A percentile compares a stretch with the other conserved stretches of the same genome.
phyloP scores from a whole-genome alignment of 2,888 invertebrate species.

The Torymus auratus region DNA sequence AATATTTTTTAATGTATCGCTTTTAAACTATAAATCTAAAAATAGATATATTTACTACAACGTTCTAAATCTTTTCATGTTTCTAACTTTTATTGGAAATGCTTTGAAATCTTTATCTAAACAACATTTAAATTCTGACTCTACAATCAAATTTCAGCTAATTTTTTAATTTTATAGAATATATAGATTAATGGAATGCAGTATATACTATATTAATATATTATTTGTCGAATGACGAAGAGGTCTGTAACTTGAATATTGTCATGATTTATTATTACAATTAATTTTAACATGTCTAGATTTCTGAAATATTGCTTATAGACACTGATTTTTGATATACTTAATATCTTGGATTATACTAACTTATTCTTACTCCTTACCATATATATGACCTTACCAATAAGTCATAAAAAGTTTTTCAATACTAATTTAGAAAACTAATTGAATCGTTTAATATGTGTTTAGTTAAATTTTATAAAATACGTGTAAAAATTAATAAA shows the following conservation, averaged over 20 bases:
- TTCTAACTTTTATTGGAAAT: conserved; percentile 34
- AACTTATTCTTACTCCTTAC: background rate
- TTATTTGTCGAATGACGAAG: background rate
- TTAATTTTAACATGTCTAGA: conserved; percentile 46
- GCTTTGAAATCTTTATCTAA: conserved; percentile 16
- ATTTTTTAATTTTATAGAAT: conserved; percentile 9
- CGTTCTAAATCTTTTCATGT: conserved; percentile 11
- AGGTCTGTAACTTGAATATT: conserved; percentile 44
- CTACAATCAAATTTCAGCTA: conserved; percentile 15
- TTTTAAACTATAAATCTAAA: conserved; percentile 37
- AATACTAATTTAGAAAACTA: no score
- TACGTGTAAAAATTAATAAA: no score
- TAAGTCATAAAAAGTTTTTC: no score
- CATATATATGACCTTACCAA: no score
- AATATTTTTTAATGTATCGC: background rate
- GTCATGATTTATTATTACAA: conserved; percentile 50
- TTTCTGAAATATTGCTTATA: conserved; percentile 29
- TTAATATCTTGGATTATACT: background rate
- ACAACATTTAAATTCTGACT: conserved; percentile 44
- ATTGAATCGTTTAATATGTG: no score
- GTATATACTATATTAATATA: conserved; percentile 4
- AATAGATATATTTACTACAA: conserved; percentile 31
- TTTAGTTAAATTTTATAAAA: no score
- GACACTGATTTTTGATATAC: background rate
- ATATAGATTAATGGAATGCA: conserved; percentile 47